A percentile compares a stretch with the other conserved stretches of the same genome.
Evolutionary conservation across 2,888 invertebrate species (phyloP).

Genomic region (Asteroscopus sphinx): DNA sequence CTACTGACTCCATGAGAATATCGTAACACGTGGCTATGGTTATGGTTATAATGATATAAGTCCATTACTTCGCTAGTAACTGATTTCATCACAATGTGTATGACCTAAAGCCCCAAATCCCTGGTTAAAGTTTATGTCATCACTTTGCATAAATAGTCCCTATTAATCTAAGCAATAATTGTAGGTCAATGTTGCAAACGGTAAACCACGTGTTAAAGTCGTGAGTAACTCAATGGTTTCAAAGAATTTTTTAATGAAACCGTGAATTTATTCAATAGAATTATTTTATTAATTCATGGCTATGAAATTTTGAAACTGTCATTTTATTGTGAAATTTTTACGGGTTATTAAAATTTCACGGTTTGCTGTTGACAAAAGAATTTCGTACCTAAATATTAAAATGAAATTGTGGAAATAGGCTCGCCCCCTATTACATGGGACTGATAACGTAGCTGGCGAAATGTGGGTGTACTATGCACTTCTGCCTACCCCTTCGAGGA

Average conservation of each 20-base stretch:
- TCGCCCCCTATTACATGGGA: no score
- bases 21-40: no score
- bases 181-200: conserved; percentile 41
- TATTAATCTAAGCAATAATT: neutral
- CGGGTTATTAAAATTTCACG: conserved; percentile 42
- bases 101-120: no score
- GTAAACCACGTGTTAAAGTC: conserved; percentile 29
- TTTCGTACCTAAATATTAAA: conserved; percentile 21
- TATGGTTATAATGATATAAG: no score
- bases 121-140: neutral
- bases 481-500: no score
- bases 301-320: conserved; percentile 18
- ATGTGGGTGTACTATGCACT: no score
- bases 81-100: no score
- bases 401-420: conserved; percentile 15
- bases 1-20: no score
- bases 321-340: conserved; percentile 9
- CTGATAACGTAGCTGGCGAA: no score
- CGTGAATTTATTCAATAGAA: conserved; percentile 14
- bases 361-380: conserved; percentile 25
- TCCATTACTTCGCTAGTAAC: no score
- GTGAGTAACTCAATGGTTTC: conserved; percentile 28
- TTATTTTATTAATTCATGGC: conserved; percentile 29
- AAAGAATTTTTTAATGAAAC: conserved; percentile 25
- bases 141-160: neutral